These are phyloP conservation scores for Arctopsyche grandis DNA, from an alignment of 1,140 invertebrate genomes.

Conservation along the genomic window DNA sequence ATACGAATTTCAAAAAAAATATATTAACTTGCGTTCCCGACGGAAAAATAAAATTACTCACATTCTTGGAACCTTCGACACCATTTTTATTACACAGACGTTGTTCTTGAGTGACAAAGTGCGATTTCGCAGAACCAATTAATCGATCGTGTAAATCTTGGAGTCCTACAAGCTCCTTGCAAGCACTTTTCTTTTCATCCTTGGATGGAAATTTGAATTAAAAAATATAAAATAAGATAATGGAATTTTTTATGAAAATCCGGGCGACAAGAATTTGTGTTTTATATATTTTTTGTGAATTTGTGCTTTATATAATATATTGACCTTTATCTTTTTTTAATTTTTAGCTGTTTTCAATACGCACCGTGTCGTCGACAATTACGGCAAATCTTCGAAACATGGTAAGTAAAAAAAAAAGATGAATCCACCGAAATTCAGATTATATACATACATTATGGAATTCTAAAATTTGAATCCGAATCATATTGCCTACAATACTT, in stretches of 20 bases:
- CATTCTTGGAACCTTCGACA: too few relatives aligned
- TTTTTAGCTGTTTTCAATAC: slow-evolving; percentile 53
- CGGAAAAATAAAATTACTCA: not conserved
- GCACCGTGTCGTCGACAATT: slow-evolving; percentile 50
- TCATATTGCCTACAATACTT: too few relatives aligned
- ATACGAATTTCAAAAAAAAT: not conserved
- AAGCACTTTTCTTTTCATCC: not conserved
- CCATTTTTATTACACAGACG: too few relatives aligned
- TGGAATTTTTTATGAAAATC: not conserved
- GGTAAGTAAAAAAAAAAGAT: slow-evolving; percentile 42
- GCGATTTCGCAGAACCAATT: too few relatives aligned
- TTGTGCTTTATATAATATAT: not conserved
- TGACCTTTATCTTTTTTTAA: not conserved
- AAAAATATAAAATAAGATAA: not conserved
- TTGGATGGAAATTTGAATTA: not conserved
- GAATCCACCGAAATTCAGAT: not conserved
- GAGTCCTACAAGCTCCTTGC: not conserved
- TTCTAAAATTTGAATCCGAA: slow-evolving; percentile 2
- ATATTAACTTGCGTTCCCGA: not conserved
- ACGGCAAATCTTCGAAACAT: slow-evolving; percentile 50
- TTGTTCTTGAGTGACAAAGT: too few relatives aligned
- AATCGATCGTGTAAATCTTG: not conserved
- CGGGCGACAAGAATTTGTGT: not conserved
- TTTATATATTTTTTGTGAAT: not conserved
- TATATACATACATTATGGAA: not conserved